Conservation (phyloP, 1,140 invertebrate species). For the Eumeta japonica region DNA sequence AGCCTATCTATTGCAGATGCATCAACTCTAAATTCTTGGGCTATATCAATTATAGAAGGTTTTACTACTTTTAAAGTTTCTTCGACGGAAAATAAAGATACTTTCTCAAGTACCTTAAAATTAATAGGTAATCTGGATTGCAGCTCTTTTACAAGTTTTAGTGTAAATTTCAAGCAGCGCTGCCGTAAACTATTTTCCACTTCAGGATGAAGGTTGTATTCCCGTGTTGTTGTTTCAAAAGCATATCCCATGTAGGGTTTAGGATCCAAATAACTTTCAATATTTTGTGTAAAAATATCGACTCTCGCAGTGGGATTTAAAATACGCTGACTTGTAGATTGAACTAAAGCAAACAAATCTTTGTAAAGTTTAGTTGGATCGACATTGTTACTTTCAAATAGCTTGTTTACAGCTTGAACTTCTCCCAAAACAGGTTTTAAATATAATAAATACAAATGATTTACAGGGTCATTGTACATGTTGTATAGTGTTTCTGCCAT, state of each 20-base stretch:
- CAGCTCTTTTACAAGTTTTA: constrained; percentile 14
- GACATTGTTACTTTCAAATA: constrained; percentile 14
- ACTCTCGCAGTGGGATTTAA: constrained; percentile 14
- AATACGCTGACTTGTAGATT: too few species aligned
- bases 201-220: constrained; percentile 14
- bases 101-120: constrained; percentile 13
- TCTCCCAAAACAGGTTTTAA: constrained; percentile 12
- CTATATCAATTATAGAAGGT: constrained; percentile 6
- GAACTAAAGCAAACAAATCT: constrained; percentile 12
- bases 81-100: constrained; percentile 15
- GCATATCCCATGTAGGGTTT: constrained; percentile 12
- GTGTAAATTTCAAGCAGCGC: constrained; percentile 12
- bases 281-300: constrained; percentile 13
- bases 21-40: constrained; percentile 13
- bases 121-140: constrained; percentile 13
- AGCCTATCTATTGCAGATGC: constrained; percentile 11
- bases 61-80: constrained; percentile 16
- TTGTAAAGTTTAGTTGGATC: constrained; percentile 16
- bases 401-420: constrained; percentile 12
- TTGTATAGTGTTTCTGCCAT: constrained; percentile 12
- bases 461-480: constrained; percentile 6
- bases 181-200: constrained; percentile 12
- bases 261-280: constrained; percentile 14
- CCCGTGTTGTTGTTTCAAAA: constrained; percentile 16
- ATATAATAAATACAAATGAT: constrained; percentile 14